Conservation (phyloP, 1,140 invertebrate genomes). For the Ruditapes philippinarum region DNA sequence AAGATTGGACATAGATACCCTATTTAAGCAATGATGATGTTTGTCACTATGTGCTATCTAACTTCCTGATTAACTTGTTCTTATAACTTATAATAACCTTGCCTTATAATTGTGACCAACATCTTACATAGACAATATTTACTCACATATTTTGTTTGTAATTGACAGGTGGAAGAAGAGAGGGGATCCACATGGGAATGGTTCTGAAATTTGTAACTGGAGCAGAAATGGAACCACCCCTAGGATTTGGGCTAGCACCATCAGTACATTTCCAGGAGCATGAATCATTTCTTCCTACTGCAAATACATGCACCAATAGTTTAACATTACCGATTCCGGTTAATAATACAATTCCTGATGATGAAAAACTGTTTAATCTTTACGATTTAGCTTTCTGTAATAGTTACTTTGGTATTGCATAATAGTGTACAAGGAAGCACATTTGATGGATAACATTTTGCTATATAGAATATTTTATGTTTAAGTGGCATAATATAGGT, state of each 20-base stretch:
- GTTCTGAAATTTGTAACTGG: constrained; percentile 62
- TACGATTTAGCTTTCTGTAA: constrained; percentile 64
- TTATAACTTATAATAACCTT: background rate
- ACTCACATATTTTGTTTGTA: background rate
- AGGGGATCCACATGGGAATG: constrained; percentile 1
- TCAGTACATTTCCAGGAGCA: constrained; percentile 54
- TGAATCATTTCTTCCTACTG: constrained; percentile 57
- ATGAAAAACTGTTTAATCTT: constrained; percentile 29
- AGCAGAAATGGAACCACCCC: constrained; percentile 53
- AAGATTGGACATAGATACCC: too few relatives aligned
- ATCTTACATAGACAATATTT: background rate
- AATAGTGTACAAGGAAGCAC: too few relatives aligned
- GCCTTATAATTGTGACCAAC: background rate
- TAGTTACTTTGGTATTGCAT: constrained; percentile 53
- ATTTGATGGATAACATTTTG: background rate
- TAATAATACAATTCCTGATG: background rate
- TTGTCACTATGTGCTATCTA: too few relatives aligned
- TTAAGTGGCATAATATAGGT: too few relatives aligned
- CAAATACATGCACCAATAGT: constrained; percentile 62
- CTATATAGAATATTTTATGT: too few relatives aligned
- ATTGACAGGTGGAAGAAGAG: constrained; percentile 52
- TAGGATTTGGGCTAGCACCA: constrained; percentile 57
- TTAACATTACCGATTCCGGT: constrained; percentile 44
- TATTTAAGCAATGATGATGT: too few relatives aligned
- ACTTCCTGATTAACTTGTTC: background rate